phyloP scores from a whole-genome alignment of 2,797 vertebrate genomes.

The Anniella stebbinsi region DNA sequence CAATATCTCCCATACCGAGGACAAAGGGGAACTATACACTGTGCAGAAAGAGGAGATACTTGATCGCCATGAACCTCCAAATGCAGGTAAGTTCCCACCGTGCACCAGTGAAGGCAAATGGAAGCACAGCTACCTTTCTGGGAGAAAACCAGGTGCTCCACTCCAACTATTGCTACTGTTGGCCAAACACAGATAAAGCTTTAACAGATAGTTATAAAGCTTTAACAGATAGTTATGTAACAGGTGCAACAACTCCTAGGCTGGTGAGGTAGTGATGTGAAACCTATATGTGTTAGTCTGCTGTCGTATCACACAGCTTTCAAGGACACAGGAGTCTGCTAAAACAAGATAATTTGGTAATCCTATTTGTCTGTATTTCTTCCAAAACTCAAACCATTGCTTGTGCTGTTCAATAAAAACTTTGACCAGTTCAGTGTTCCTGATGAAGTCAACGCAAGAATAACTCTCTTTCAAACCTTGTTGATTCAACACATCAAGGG shows the following conservation, averaged over 20 bases:
- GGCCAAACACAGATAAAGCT: neutral
- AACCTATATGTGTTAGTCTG: neutral
- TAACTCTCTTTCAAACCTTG: too few relatives aligned
- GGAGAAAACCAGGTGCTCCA: neutral
- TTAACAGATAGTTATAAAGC: neutral
- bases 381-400: neutral
- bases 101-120: neutral
- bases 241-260: neutral
- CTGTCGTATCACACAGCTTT: neutral
- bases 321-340: neutral
- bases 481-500: too few relatives aligned
- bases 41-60: neutral
- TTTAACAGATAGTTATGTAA: neutral
- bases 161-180: neutral
- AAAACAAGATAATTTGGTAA: neutral
- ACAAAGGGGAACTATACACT: neutral
- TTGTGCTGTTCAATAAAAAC: neutral
- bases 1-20: neutral
- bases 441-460: too few relatives aligned
- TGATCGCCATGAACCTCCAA: neutral
- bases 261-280: neutral
- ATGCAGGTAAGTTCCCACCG: neutral
- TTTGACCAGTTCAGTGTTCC: neutral
- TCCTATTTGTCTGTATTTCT: neutral
- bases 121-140: neutral